Evolutionary conservation across 2,888 invertebrate genomes (phyloP), one percentile per base, ranked within the genome.

Genomic region (Tetrapedia diversipes): DNA sequence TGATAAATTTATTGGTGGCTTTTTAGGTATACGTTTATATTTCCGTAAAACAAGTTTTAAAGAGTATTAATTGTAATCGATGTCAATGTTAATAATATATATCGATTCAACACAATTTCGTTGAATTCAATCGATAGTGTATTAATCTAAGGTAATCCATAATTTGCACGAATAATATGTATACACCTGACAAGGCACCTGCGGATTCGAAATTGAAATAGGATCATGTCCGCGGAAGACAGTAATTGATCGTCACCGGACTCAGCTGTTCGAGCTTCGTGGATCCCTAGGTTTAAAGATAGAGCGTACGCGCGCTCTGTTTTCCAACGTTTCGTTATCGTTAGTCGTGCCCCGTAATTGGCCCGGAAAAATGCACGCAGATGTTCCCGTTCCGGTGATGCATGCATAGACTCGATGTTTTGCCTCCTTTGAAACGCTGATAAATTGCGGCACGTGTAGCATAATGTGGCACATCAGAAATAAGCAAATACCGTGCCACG

Each of bases 321-420:
- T 47, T 19, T 22, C 60, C 10, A n/a, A 32, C 49, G 22, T 63
- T 71, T 71, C 43, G 34, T 71, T 71, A 51, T 64, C 63, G 37
- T 51, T 57, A 53, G 63, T 64, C 51, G 22, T 16, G 49, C 1
- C 3, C 27, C 10, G 19, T 53, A 64, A 75, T 65, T 75, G 74
- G 54, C 59, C n/a, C 16, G 45, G 57, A 65, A 74, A 73, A 73
- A 65, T 59, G 43, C 49, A 53, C 37, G 43, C 57, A 19, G 39
- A 64, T 59, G 73, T 49, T 51, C 72, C 53, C 32, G 51, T 57
- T 71, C 53, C 49, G 39, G 10, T 43, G 56, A 43, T 51, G 54
- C 63, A 39, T 29, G 32, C 11, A 11, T 37, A 47, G 19, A 43
- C 29, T n/a, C 56, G 39, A 37, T 59, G 60, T 47, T 47, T 63